These are phyloP conservation scores for Halcyon smyrnensis DNA, from an alignment of 2,797 vertebrate species.

Conservation along the genomic window DNA sequence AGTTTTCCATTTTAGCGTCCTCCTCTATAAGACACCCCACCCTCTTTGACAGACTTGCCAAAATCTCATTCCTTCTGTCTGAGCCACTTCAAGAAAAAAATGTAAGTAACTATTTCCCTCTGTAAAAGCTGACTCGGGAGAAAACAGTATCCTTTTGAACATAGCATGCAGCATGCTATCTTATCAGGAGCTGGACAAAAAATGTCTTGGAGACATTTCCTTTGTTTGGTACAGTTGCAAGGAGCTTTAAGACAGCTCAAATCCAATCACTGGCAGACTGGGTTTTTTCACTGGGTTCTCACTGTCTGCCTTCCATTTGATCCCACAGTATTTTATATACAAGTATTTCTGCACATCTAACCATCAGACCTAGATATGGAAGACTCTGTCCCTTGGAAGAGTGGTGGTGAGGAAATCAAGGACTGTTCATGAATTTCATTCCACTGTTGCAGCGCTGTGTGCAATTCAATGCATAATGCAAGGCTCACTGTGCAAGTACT, in stretches of 20 bases:
- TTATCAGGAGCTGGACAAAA: conserved; percentile 12
- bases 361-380: not conserved
- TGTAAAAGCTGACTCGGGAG: conserved; percentile 22
- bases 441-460: not conserved
- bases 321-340: not conserved
- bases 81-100: conserved; percentile 11
- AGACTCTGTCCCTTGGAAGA: not conserved
- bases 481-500: not conserved
- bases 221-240: not conserved
- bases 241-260: not conserved
- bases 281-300: not conserved
- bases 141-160: conserved; percentile 4
- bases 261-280: not conserved
- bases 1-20: conserved; percentile 13
- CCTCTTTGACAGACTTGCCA: conserved; percentile 27
- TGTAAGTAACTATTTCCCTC: conserved; percentile 1
- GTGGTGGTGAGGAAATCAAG: not conserved
- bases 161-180: not conserved
- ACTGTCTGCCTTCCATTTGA: not conserved
- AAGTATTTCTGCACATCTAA: not conserved
- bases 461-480: not conserved
- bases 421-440: not conserved
- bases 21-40: not conserved
- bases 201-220: not conserved
- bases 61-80: conserved; percentile 42